phyloP scores from a whole-genome alignment of 2,888 invertebrate genomes.

The Margaritifera margaritifera region DNA sequence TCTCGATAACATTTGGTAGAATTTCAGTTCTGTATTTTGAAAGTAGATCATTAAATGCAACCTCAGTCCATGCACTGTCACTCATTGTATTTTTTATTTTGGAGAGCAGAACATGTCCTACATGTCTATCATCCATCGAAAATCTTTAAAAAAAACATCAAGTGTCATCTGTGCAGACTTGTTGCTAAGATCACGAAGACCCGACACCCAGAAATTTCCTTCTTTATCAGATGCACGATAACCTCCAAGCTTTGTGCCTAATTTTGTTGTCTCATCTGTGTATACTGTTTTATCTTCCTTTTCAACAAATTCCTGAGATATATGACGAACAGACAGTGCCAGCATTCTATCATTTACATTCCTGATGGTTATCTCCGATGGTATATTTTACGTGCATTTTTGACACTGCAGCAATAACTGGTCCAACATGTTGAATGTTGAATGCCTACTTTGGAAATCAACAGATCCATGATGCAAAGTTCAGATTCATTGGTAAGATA shows the following conservation, averaged over 20 bases:
- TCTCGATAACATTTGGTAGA: constrained; percentile 7
- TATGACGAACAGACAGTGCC: constrained; percentile 1
- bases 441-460: too few species aligned
- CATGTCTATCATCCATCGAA: constrained; percentile 1
- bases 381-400: background rate
- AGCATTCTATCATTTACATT: constrained; percentile 11
- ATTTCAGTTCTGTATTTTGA: constrained; percentile 2
- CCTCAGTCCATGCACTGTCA: constrained; percentile 10
- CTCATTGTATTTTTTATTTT: constrained; percentile 13
- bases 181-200: constrained; percentile 20
- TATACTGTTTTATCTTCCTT: constrained; percentile 19
- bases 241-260: background rate
- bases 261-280: constrained; percentile 27
- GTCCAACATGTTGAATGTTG: too few species aligned
- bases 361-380: constrained; percentile 11
- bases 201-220: constrained; percentile 13
- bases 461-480: too few species aligned
- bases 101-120: background rate
- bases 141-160: constrained; percentile 14
- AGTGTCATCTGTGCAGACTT: constrained; percentile 15
- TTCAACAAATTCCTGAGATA: constrained; percentile 1
- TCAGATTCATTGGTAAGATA: too few species aligned
- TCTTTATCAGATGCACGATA: constrained; percentile 14
- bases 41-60: constrained; percentile 5
- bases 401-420: too few species aligned